Evolutionary conservation across 2,888 invertebrate species (phyloP).

Genomic region (Cosmopolites sordidus): DNA sequence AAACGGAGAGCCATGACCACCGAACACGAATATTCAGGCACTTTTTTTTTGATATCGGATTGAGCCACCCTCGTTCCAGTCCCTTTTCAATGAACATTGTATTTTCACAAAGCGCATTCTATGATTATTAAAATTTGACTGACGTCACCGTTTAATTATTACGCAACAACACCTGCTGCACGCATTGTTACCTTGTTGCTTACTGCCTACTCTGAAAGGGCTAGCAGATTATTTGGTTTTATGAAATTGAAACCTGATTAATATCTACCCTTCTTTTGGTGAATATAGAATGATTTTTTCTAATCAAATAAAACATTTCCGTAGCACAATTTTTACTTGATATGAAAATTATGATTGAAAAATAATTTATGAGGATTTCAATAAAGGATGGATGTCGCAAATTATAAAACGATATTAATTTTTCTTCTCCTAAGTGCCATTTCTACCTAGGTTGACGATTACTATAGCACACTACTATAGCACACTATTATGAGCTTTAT

Average conservation of each 20-base stretch:
- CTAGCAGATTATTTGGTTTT: background rate
- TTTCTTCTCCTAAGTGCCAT: too few relatives aligned
- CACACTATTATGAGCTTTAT: too few relatives aligned
- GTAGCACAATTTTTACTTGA: background rate
- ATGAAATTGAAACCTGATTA: slow-evolving; percentile 2
- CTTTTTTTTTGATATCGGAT: slow-evolving; percentile 30
- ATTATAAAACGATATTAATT: too few relatives aligned
- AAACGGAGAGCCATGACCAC: slow-evolving; percentile 31
- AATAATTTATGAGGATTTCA: too few relatives aligned
- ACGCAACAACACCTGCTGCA: slow-evolving; percentile 36
- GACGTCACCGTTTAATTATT: slow-evolving; percentile 38
- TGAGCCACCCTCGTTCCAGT: slow-evolving; percentile 20
- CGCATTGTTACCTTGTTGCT: slow-evolving; percentile 26
- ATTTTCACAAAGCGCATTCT: slow-evolving; percentile 44
- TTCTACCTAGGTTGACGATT: too few relatives aligned
- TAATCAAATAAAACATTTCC: background rate
- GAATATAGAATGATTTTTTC: background rate
- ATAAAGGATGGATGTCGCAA: too few relatives aligned
- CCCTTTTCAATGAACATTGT: slow-evolving; percentile 43
- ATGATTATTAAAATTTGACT: slow-evolving; percentile 43
- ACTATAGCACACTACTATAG: too few relatives aligned
- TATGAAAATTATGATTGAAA: too few relatives aligned
- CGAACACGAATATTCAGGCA: slow-evolving; percentile 31
- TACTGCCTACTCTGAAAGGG: background rate
- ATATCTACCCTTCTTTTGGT: background rate